Conservation (phyloP, 2,797 vertebrate species). For the Coilia nasus region DNA sequence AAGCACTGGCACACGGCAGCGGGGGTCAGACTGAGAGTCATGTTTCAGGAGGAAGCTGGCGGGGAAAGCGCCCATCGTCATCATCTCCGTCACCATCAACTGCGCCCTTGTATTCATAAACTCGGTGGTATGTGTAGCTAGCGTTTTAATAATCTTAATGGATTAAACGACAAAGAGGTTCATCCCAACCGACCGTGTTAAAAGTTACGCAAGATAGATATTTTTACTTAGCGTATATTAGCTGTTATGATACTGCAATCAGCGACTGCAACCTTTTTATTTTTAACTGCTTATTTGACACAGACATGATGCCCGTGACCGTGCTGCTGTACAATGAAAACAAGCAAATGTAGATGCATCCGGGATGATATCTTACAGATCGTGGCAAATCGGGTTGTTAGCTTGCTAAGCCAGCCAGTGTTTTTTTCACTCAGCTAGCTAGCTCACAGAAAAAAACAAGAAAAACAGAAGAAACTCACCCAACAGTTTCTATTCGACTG, state of each 20-base stretch:
- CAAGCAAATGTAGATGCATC: not conserved
- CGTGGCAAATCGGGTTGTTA: not conserved
- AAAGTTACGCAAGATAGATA: not conserved
- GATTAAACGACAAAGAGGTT: too few species aligned
- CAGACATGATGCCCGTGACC: not conserved
- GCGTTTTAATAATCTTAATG: too few species aligned
- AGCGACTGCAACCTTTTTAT: not conserved
- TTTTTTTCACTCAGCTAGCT: not conserved
- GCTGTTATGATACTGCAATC: not conserved
- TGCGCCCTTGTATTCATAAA: too few species aligned
- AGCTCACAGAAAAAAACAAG: too few species aligned
- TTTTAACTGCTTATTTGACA: not conserved
- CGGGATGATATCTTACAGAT: not conserved
- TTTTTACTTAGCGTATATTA: not conserved
- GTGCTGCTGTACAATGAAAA: not conserved
- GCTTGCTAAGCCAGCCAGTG: not conserved
- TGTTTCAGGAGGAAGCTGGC: constrained; percentile 18
- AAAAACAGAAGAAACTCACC: not conserved
- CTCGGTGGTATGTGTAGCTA: too few species aligned
- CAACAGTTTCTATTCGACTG: not conserved
- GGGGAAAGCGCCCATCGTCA: not conserved
- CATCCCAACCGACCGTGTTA: not conserved
- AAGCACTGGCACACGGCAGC: constrained; percentile 65
- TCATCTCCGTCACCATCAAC: too few species aligned
- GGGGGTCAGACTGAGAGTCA: constrained; percentile 58